phyloP scores from a whole-genome alignment of 2,797 vertebrate species.

The Phrynocephalus vlangalii region DNA sequence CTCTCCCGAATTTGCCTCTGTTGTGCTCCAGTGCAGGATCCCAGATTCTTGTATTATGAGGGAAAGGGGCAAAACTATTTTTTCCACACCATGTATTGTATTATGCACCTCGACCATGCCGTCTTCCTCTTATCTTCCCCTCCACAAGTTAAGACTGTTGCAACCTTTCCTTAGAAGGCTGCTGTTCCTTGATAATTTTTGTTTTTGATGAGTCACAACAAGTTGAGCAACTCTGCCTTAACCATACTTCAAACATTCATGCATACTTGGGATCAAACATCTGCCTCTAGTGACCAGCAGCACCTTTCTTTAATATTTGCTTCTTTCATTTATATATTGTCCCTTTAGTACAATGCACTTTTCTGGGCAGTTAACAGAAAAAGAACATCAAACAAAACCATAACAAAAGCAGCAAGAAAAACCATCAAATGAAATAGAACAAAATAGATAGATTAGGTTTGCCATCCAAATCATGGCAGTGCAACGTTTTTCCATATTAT shows the following conservation, averaged over 20 bases:
- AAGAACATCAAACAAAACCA: too few relatives aligned
- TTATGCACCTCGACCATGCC: neutral
- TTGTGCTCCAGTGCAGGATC: neutral
- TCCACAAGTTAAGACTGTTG: neutral
- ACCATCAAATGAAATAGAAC: too few relatives aligned
- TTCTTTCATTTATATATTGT: too few relatives aligned
- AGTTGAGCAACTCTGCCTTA: neutral
- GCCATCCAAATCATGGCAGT: too few relatives aligned
- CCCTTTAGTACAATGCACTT: too few relatives aligned
- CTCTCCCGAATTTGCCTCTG: neutral
- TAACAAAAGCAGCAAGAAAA: too few relatives aligned
- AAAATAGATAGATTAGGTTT: too few relatives aligned
- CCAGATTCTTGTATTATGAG: neutral
- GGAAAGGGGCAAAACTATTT: neutral
- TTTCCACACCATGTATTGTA: neutral
- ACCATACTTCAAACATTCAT: neutral
- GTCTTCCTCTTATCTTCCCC: neutral
- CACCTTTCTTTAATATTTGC: neutral
- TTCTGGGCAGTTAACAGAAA: too few relatives aligned
- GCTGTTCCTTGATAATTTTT: neutral
- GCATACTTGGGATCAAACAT: neutral
- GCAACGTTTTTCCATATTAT: too few relatives aligned
- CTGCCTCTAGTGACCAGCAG: neutral
- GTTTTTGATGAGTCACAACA: neutral
- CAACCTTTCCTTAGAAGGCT: neutral